A percentile compares a stretch with the other conserved stretches of the same genome.
Conservation (phyloP, 1,140 invertebrate species). For the Lepidostoma basale region DNA sequence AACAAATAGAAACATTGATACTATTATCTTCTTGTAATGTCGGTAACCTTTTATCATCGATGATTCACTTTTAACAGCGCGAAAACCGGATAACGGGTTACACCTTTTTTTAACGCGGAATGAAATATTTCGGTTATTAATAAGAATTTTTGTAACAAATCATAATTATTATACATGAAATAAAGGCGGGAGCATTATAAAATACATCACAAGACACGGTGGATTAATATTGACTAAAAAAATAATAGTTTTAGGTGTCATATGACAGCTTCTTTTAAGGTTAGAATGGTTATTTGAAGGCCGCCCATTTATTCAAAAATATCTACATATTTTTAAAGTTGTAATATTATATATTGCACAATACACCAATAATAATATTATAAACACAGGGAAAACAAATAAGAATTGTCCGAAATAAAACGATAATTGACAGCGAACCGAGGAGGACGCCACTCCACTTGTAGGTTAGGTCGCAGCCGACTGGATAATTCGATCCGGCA, state of each 20-base stretch:
- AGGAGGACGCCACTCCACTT: slow-evolving; percentile 29
- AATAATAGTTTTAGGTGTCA: slow-evolving; percentile 1
- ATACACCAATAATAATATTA: neutral
- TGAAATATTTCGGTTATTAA: too few species aligned
- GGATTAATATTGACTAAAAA: neutral
- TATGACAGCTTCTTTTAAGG: slow-evolving; percentile 25
- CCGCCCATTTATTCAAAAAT: slow-evolving; percentile 19
- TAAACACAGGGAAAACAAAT: slow-evolving; percentile 11
- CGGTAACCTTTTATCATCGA: too few species aligned
- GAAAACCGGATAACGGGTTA: neutral
- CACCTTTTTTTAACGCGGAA: slow-evolving; percentile 10
- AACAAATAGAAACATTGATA: too few species aligned
- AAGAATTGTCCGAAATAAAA: neutral
- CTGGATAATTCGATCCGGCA: neutral
- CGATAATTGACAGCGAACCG: slow-evolving; percentile 28
- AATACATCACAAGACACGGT: too few species aligned
- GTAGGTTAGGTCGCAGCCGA: slow-evolving; percentile 33
- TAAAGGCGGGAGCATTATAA: too few species aligned
- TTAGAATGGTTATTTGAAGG: slow-evolving; percentile 17
- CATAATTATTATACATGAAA: too few species aligned
- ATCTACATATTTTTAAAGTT: too few species aligned
- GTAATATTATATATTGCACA: neutral
- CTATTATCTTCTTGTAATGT: too few species aligned
- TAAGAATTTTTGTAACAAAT: too few species aligned
- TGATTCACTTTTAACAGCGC: neutral